These are phyloP conservation scores for Diarsia dahlii DNA, from an alignment of 2,888 invertebrate species.

Conservation along the genomic window DNA sequence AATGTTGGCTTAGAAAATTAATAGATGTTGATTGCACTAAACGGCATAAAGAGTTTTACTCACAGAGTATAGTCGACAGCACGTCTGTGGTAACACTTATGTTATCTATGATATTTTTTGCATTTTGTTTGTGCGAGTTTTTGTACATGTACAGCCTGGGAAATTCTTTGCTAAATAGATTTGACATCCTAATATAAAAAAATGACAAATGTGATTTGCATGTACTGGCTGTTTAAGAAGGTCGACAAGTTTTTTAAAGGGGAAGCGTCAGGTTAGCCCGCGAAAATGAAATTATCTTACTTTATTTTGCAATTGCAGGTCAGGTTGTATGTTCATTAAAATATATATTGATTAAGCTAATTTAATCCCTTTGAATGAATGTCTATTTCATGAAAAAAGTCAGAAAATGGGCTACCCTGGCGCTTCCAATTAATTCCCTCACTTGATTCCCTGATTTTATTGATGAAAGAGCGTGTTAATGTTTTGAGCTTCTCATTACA, in stretches of 20 bases:
- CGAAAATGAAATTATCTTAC: too few species aligned
- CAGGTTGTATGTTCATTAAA: too few species aligned
- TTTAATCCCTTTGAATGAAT: too few species aligned
- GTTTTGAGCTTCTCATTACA: not conserved
- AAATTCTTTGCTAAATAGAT: not conserved
- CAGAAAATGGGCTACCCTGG: too few species aligned
- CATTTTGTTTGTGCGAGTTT: too few species aligned
- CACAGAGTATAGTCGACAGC: not conserved
- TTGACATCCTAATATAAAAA: not conserved
- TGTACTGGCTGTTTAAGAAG: not conserved
- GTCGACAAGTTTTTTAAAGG: not conserved
- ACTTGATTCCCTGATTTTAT: too few species aligned
- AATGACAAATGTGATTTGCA: not conserved
- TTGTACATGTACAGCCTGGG: too few species aligned
- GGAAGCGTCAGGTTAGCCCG: too few species aligned
- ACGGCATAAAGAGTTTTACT: not conserved
- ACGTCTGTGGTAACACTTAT: not conserved
- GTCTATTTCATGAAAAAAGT: too few species aligned
- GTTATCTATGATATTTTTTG: not conserved
- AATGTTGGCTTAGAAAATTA: constrained; percentile 10
- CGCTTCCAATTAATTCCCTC: too few species aligned
- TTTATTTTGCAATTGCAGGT: too few species aligned
- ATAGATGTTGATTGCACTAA: not conserved
- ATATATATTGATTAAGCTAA: too few species aligned
- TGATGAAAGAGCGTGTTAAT: constrained; percentile 1